Evolutionary conservation across 2,113 vertebrate species (phyloP), one percentile per base, ranked within the genome.

Genomic region (Dicrurus megarhynchus): DNA sequence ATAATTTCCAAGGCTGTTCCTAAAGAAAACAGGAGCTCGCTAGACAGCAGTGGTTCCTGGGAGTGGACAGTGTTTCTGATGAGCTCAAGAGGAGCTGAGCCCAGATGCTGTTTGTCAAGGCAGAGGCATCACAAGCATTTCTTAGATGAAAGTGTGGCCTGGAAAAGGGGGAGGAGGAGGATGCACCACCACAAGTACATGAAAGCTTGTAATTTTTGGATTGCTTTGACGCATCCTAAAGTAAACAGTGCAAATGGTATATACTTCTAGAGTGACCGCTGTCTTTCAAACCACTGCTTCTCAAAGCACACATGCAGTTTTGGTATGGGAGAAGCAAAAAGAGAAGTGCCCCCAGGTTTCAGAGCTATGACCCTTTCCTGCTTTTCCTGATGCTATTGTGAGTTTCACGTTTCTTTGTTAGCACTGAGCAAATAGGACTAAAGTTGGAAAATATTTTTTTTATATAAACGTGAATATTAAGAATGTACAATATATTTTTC

Each of bases 361-460:
- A 15, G 39, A 79, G 79, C 35, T 35, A 4, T 22, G 42, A 1
- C 11, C 12, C 11, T 57, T 70, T 17, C 3, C n/a, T 61, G 73
- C 50, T 65, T 61, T 13, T 28, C 1, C 2, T 2, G 3, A 6
- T 18, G 32, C 22, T 10, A 11, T 4, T 11, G 5, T 3, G n/a
- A 52, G 9, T 39, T 52, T 26, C 39, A 17, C 32, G 9, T 35
- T 86, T 52, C 27, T 59, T 52, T 22, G 35, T 21, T 37, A 28
- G 26, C 33, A 5, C 20, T 16, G 17, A 56, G n/a, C 13, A 21
- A 69, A 13, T 1, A 27, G 7, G 22, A 20, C 33, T 50, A 4
- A 33, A 55, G 18, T 2, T 32, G 26, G 7, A 44, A 37, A 17
- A 17, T 14, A 3, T 15, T 63, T 41, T 6, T 49, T 49, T 5